Conservation (phyloP, 1,140 invertebrate species). For the Gryon sp. region DNA sequence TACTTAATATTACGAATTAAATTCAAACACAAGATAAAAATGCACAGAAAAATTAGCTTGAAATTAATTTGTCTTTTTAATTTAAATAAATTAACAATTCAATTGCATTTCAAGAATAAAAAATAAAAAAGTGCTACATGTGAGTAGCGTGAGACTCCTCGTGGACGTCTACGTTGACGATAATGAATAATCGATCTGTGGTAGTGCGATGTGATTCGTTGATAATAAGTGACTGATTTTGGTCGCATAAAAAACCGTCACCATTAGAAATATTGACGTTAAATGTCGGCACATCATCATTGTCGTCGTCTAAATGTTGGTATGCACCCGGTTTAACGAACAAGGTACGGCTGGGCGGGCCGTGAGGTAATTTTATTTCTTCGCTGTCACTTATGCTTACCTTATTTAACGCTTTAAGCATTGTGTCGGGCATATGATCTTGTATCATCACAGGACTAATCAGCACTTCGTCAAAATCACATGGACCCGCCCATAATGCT, state of each 20-base stretch:
- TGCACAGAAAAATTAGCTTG: no score
- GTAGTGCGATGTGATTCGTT: background rate
- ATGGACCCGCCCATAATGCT: constrained; percentile 92
- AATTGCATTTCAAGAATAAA: no score
- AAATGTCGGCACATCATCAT: constrained; percentile 37
- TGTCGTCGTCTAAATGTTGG: constrained; percentile 71
- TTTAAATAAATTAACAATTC: no score
- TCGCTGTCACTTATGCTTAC: constrained; percentile 79
- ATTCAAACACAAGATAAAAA: no score
- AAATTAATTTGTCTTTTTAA: no score
- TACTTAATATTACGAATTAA: no score
- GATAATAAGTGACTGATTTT: background rate
- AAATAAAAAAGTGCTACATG: no score
- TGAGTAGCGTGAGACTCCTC: constrained; percentile 1
- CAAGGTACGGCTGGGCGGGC: constrained; percentile 64
- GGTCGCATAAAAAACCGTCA: background rate
- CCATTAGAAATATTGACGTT: constrained; percentile 16
- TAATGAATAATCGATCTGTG: constrained; percentile 3
- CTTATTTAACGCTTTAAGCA: constrained; percentile 92
- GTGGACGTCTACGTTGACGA: constrained; percentile 18
- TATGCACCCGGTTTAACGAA: constrained; percentile 71
- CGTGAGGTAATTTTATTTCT: constrained; percentile 15
- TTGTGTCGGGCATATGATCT: constrained; percentile 96
- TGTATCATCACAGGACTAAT: constrained; percentile 95
- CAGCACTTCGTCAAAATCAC: constrained; percentile 93